phyloP scores from a whole-genome alignment of 2,113 vertebrate species.

The Istiophorus platypterus region DNA sequence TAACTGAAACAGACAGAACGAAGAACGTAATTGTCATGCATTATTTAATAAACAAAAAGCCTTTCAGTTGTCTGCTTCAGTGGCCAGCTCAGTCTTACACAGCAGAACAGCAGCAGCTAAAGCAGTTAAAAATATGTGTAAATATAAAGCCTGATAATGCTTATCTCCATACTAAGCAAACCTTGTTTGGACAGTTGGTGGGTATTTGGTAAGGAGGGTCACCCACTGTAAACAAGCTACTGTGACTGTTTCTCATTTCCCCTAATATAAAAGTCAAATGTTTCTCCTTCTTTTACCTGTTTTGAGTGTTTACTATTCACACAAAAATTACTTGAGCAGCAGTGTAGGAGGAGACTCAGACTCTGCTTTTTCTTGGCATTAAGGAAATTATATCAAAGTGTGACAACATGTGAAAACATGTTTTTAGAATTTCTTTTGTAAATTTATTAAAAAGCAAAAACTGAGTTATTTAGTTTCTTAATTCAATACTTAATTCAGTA shows the following conservation, averaged over 20 bases:
- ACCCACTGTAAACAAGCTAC: background rate
- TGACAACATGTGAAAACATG: too few relatives aligned
- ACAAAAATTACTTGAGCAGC: background rate
- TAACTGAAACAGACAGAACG: conserved; percentile 10
- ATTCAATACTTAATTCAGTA: background rate
- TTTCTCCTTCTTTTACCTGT: background rate
- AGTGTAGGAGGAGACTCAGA: background rate
- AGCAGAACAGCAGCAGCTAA: background rate
- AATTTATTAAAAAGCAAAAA: background rate
- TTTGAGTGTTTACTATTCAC: background rate
- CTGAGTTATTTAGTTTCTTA: background rate
- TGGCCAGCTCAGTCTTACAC: conserved; percentile 8
- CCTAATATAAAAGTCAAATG: background rate
- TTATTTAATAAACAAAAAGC: conserved; percentile 46
- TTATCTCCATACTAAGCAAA: conserved; percentile 8
- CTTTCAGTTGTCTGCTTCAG: conserved; percentile 29
- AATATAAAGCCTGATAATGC: background rate
- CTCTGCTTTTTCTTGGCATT: background rate
- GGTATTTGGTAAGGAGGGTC: background rate
- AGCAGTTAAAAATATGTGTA: background rate
- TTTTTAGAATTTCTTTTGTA: background rate
- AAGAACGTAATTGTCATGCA: conserved; percentile 21
- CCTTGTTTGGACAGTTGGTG: background rate
- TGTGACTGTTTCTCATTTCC: background rate
- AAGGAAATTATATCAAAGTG: too few relatives aligned